Evolutionary conservation across 1,140 invertebrate genomes (phyloP), one percentile per base, ranked within the genome.

Genomic region (Branchinecta lynchi): DNA sequence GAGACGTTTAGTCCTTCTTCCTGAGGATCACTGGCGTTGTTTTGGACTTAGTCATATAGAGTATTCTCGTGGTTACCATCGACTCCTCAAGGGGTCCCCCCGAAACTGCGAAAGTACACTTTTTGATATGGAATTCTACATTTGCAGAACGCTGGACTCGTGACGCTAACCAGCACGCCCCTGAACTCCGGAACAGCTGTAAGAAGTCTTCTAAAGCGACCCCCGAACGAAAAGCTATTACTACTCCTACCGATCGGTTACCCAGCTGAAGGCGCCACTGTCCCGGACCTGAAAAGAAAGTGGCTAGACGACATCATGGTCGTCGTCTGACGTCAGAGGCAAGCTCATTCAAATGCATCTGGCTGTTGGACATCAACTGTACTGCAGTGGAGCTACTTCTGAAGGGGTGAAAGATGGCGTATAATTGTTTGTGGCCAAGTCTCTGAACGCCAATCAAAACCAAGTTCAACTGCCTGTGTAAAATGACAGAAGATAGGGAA

Each of bases 131-230:
- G 60, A 8, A 12, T 8, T 60, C 45, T 45, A 51, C 68, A 65
- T 51, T 51, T 72, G 32, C 78, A 90, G 88, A 85, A 88, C 75
- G 88, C 89, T 68, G 92, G 92, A 8, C 78, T 95, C 21, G 87
- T 87, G 9, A 88, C 90, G 0, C 80, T 95, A 20, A 90, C 89
- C 0, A 92, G 89, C 5, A 94, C 92, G 7, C 92, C 92, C 0
- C 77, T 95, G 10, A 94, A 94, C 76, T 92, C 90, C 78, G 91
- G 90, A 2, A 83, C 87, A 6, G 84, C 87, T 7, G 79, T 95
- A 7, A 79, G 89, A 46, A 76, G 79, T 43, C 79, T 95, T 15
- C 81, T 94, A 0, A 79, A 80, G 46, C 81, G 92, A 70, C 91
- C 92, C 0, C 69, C 73, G 0, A 87, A 88, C 75, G 92, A 95